Conservation (phyloP, 2,113 vertebrate genomes). For the Rutilus rutilus region DNA sequence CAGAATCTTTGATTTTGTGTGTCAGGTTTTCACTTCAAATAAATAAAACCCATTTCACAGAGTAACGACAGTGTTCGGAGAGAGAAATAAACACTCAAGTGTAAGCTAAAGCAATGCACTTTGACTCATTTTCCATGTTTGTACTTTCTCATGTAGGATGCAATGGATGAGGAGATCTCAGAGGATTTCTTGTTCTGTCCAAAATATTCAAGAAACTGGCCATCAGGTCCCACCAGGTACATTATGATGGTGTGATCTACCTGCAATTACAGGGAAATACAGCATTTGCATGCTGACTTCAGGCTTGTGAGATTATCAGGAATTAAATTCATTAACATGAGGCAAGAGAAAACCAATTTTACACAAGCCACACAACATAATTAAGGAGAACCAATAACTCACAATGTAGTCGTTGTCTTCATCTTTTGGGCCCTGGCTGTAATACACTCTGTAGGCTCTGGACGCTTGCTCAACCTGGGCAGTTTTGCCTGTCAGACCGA, state of each 20-base stretch:
- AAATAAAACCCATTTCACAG: background rate
- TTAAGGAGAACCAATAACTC: conserved; percentile 68
- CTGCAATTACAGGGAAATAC: conserved; percentile 67
- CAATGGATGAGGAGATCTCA: conserved; percentile 85
- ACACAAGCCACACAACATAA: background rate
- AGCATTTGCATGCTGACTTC: background rate
- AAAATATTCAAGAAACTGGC: conserved; percentile 89
- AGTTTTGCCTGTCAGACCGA: conserved; percentile 87
- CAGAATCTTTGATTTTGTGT: background rate
- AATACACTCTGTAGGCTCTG: conserved; percentile 91
- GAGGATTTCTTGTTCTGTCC: conserved; percentile 89
- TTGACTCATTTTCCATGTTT: conserved; percentile 69
- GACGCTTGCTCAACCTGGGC: conserved; percentile 85
- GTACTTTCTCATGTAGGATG: conserved; percentile 85
- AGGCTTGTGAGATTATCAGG: background rate
- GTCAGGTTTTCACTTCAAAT: background rate
- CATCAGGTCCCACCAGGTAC: conserved; percentile 94
- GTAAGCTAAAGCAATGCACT: background rate
- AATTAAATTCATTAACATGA: background rate
- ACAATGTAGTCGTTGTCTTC: conserved; percentile 98
- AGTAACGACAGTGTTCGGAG: background rate
- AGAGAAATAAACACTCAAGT: background rate
- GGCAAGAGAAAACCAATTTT: background rate
- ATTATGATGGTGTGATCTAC: conserved; percentile 99
- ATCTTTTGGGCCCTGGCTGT: conserved; percentile 94